Evolutionary conservation across 2,113 vertebrate genomes (phyloP).

Genomic region (rabbit (Oryctolagus cuniculus)): DNA sequence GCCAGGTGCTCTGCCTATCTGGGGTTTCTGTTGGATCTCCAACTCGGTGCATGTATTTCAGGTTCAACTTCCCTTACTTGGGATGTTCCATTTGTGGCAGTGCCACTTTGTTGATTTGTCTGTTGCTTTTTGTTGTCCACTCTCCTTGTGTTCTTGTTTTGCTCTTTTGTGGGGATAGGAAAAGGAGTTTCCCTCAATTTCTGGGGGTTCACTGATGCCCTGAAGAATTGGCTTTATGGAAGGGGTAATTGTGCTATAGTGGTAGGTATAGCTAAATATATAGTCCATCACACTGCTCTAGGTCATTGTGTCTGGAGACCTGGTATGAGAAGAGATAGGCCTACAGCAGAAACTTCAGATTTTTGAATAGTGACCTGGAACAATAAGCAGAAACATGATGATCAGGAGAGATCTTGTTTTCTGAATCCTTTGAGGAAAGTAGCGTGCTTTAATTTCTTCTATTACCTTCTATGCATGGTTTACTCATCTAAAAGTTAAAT

Average conservation of each 20-base stretch:
- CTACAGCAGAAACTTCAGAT: not conserved
- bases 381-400: not conserved
- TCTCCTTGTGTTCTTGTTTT: not conserved
- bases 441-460: not conserved
- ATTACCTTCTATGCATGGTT: not conserved
- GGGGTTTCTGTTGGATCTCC: not conserved
- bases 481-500: not conserved
- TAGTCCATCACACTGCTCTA: not conserved
- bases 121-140: not conserved
- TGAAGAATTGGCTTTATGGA: not conserved
- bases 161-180: not conserved
- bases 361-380: not conserved
- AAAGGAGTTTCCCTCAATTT: not conserved
- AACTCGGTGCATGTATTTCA: not conserved
- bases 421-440: not conserved
- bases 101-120: not conserved
- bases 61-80: not conserved
- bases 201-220: not conserved
- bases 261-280: not conserved
- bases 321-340: not conserved
- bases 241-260: not conserved
- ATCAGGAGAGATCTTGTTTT: not conserved
- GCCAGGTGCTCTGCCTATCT: not conserved
- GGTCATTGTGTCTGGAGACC: not conserved
- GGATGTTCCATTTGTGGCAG: fast-evolving